Evolutionary conservation across 2,113 vertebrate species (phyloP).

Genomic region (Coturnix japonica): DNA sequence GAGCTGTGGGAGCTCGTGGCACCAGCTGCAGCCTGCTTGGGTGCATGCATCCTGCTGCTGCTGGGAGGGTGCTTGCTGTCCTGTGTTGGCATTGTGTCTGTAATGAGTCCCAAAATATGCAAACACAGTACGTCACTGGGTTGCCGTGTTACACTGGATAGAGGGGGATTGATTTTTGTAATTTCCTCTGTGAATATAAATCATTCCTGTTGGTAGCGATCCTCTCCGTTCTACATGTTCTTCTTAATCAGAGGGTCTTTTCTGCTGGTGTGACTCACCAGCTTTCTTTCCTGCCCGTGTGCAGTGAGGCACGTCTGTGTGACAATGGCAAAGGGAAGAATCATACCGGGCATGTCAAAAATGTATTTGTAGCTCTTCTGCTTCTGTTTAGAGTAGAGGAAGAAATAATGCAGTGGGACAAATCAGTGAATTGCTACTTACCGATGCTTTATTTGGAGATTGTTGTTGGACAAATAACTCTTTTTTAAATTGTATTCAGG

Average conservation of each 20-base stretch:
- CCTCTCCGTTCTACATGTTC: not conserved
- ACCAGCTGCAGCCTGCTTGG: not conserved
- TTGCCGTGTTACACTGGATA: not conserved
- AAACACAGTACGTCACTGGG: not conserved
- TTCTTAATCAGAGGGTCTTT: not conserved
- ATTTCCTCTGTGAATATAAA: not conserved
- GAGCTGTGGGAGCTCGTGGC: rapidly evolving
- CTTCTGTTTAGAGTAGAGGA: not conserved
- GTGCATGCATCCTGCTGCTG: not conserved
- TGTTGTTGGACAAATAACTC: not conserved
- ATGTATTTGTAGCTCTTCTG: slow-evolving; percentile 7
- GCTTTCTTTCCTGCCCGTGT: not conserved
- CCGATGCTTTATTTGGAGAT: not conserved
- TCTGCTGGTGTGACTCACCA: not conserved
- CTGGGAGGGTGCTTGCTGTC: rapidly evolving
- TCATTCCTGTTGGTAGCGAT: not conserved
- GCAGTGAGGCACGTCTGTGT: not conserved
- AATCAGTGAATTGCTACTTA: not conserved
- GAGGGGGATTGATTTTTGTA: not conserved
- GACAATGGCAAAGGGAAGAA: not conserved
- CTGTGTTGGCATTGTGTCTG: not conserved
- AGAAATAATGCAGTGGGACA: not conserved
- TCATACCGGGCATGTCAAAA: not conserved
- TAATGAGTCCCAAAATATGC: not conserved
- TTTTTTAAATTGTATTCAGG: not conserved